Conservation (phyloP, 1,140 invertebrate genomes). For the Drosophila mojavensis region DNA sequence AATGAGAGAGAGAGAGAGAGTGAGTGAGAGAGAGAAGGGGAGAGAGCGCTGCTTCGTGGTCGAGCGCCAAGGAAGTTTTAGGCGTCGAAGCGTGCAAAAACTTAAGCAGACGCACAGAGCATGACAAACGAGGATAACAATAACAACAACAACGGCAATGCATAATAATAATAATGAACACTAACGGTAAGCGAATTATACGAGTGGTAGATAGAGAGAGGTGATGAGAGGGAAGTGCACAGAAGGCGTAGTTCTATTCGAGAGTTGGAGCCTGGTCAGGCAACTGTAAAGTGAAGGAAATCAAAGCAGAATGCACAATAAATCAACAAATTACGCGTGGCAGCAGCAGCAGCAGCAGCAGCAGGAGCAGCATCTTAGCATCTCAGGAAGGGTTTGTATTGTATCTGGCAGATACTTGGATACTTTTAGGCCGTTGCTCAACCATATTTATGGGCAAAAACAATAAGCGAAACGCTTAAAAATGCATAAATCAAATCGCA, state of each 20-base stretch:
- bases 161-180: conserved; percentile 68
- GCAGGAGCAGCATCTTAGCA: background rate
- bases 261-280: background rate
- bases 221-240: conserved; percentile 4
- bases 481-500: conserved; percentile 79
- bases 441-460: conserved; percentile 75
- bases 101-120: conserved; percentile 77
- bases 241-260: conserved; percentile 4
- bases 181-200: conserved; percentile 71
- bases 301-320: conserved; percentile 59
- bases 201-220: conserved; percentile 22
- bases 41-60: conserved; percentile 23
- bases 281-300: conserved; percentile 50
- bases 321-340: conserved; percentile 78
- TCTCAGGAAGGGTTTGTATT: conserved; percentile 52
- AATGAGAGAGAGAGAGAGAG: background rate
- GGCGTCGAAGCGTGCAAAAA: conserved; percentile 78
- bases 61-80: conserved; percentile 72
- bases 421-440: conserved; percentile 22
- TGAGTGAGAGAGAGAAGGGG: background rate
- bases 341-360: background rate
- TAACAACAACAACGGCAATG: conserved; percentile 43
- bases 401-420: conserved; percentile 56
- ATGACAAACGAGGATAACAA: conserved; percentile 71
- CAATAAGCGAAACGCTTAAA: conserved; percentile 84